These are phyloP conservation scores for Capitulum mitella DNA, from an alignment of 2,888 invertebrate genomes.

Conservation along the genomic window DNA sequence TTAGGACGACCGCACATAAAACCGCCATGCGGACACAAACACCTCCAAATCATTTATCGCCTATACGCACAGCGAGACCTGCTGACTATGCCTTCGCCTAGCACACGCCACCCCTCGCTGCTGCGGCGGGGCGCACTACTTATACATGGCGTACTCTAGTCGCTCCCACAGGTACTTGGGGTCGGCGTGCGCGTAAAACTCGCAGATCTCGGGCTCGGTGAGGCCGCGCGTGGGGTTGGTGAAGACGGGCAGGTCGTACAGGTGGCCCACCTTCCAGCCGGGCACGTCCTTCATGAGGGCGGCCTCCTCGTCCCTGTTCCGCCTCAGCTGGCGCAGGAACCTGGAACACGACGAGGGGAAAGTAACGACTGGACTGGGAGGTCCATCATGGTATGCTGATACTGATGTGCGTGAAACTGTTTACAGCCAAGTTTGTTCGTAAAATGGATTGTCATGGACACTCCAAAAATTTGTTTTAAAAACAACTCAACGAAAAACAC, in stretches of 20 bases:
- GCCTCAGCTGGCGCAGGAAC: background rate
- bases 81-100: background rate
- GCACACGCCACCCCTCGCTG: background rate
- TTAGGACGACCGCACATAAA: too few species aligned
- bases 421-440: too few species aligned
- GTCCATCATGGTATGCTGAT: too few species aligned
- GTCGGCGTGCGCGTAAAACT: conserved; percentile 25
- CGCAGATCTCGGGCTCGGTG: conserved; percentile 4
- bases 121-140: background rate
- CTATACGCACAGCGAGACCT: background rate
- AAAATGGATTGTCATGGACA: too few species aligned
- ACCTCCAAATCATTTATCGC: too few species aligned
- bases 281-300: conserved; percentile 47
- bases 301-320: conserved; percentile 26
- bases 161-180: background rate
- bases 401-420: too few species aligned
- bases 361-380: too few species aligned
- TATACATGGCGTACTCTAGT: background rate
- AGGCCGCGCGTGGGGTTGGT: conserved; percentile 30
- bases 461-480: too few species aligned
- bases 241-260: conserved; percentile 43
- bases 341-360: too few species aligned
- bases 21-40: too few species aligned
- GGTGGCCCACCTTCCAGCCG: conserved; percentile 46
- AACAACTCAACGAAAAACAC: too few species aligned